A percentile compares a stretch with the other conserved stretches of the same genome.
These are phyloP conservation scores for Channa argus DNA, from an alignment of 2,113 vertebrate genomes.

Conservation along the genomic window DNA sequence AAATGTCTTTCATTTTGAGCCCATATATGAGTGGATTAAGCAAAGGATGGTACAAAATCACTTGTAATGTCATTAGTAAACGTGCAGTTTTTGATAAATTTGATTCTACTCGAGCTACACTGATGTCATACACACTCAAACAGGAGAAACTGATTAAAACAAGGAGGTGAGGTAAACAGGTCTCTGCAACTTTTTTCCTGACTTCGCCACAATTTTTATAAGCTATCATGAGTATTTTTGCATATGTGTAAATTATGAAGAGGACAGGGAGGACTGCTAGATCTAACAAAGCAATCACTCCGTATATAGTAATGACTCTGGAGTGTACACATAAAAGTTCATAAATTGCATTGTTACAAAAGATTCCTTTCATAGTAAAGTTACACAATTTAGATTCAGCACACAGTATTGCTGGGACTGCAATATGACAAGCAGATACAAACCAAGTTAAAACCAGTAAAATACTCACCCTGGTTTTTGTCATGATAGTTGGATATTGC, in stretches of 20 bases:
- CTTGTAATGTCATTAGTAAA: conserved; percentile 28
- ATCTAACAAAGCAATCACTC: neutral
- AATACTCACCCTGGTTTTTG: neutral
- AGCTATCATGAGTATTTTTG: too few relatives aligned
- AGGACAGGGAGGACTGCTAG: neutral
- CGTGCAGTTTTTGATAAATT: conserved; percentile 12
- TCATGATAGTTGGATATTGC: conserved; percentile 30
- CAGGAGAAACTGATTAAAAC: conserved; percentile 14
- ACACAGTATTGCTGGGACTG: neutral
- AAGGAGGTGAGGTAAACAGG: neutral
- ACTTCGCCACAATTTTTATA: too few relatives aligned
- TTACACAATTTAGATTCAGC: too few relatives aligned
- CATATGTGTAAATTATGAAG: too few relatives aligned
- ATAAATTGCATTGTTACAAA: conserved; percentile 32
- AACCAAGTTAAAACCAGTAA: neutral
- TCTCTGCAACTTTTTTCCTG: too few relatives aligned
- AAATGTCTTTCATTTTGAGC: too few relatives aligned
- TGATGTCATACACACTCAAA: conserved; percentile 1
- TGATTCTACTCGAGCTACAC: neutral
- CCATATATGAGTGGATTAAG: conserved; percentile 13
- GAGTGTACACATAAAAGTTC: conserved; percentile 2
- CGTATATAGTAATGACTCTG: neutral
- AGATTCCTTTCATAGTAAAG: neutral
- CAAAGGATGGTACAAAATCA: conserved; percentile 17
- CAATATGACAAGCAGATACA: neutral